phyloP scores from a whole-genome alignment of 2,113 vertebrate species.

The Poeciliopsis prolifica region DNA sequence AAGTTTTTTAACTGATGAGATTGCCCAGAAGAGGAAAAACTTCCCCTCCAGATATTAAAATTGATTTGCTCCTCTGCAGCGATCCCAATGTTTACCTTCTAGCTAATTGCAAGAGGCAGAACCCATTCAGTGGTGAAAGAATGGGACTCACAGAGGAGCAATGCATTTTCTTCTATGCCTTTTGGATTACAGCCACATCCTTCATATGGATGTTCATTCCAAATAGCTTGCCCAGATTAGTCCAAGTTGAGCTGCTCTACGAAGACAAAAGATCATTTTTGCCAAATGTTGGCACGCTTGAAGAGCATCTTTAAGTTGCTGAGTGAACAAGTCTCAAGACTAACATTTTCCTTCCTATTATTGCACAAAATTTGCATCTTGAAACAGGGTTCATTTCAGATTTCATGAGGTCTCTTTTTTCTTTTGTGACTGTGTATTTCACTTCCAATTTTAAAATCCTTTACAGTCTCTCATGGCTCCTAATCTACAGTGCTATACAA shows the following conservation, averaged over 20 bases:
- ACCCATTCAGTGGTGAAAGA: conserved; percentile 39
- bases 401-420: conserved; percentile 20
- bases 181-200: conserved; percentile 45
- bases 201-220: conserved; percentile 46
- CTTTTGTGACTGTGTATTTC: conserved; percentile 15
- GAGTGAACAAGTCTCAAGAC: conserved; percentile 16
- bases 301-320: conserved; percentile 2
- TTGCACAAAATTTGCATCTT: conserved; percentile 20
- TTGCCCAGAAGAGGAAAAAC: conserved; percentile 64
- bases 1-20: conserved; percentile 63
- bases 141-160: conserved; percentile 39
- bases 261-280: conserved; percentile 10
- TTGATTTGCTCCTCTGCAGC: conserved; percentile 68
- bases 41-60: conserved; percentile 72
- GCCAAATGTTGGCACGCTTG: background rate
- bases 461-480: conserved; percentile 14
- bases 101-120: conserved; percentile 71
- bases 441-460: conserved; percentile 23
- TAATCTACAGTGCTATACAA: background rate
- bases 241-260: conserved; percentile 26
- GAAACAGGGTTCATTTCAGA: conserved; percentile 35
- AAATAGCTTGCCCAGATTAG: conserved; percentile 15
- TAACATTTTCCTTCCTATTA: background rate
- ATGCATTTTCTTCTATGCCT: conserved; percentile 46
- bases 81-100: conserved; percentile 71